Evolutionary conservation across 2,888 invertebrate genomes (phyloP).

Genomic region (Philaethria dido): DNA sequence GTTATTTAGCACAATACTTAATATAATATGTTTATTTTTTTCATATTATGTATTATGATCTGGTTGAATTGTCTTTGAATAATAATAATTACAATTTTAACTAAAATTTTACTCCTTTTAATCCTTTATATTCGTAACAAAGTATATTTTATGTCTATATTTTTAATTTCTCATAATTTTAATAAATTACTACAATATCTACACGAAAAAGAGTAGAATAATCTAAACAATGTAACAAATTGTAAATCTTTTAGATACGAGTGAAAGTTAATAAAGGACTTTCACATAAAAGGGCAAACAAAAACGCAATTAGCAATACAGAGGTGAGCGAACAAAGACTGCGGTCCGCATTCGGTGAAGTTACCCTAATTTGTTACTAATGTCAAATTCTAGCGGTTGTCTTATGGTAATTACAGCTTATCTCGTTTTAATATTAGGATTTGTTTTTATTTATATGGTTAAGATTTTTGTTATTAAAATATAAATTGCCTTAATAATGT

Average conservation of each 20-base stretch:
- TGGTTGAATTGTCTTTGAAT: too few species aligned
- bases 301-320: constrained; percentile 72
- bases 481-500: too few species aligned
- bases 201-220: neutral
- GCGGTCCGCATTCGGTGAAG: constrained; percentile 59
- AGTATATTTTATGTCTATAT: too few species aligned
- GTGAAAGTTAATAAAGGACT: constrained; percentile 13
- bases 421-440: constrained; percentile 36
- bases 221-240: neutral
- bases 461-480: neutral
- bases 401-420: constrained; percentile 68
- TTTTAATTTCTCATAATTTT: too few species aligned
- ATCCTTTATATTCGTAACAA: too few species aligned
- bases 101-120: too few species aligned
- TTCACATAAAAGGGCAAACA: constrained; percentile 70
- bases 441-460: constrained; percentile 10
- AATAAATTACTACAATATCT: too few species aligned
- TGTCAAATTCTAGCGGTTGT: constrained; percentile 67
- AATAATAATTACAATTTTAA: too few species aligned
- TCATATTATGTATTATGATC: too few species aligned
- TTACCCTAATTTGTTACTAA: constrained; percentile 78
- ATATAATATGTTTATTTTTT: too few species aligned
- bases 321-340: constrained; percentile 65
- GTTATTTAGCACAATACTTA: too few species aligned
- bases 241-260: constrained; percentile 11